Base-by-base conservation (phyloP, 2,113 vertebrate genomes). In the Vombatus ursinus region DNA sequence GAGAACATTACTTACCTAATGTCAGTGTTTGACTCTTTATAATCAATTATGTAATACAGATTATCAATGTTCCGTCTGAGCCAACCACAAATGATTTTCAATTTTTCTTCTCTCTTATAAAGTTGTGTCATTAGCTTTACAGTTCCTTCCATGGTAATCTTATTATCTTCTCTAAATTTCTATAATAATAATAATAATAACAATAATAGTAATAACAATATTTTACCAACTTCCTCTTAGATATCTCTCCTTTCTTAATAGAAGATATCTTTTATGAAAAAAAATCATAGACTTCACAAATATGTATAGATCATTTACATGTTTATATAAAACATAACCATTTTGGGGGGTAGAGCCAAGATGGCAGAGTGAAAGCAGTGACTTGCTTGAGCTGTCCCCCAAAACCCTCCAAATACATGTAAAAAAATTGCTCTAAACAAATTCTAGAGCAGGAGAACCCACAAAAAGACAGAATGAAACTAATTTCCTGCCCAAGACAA, bases 81-180 rank as follows among this genome's bases (percentile, higher is more conserved):
- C 93, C 97, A 98, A 47, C 23, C 90, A 5, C 93, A 97, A 54
- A 99, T 96, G 44, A 0, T 24, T 37, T 95, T 93, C 0, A 98
- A 90, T 19, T 97, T 98, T 25, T 96, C 53, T 44, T 98, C 98
- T 96, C 98, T 95, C 3, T 28, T 61, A 2, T 91, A 8, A 49
- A 98, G 96, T 94, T 97, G 97, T 10, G 8, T 68, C 91, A 77
- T 90, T 9, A 99, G 92, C 49, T 90, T 50, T 91, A 93, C 49
- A 68, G 98, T 96, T 31, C 68, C 92, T 0, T 97, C 84, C 95
- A 98, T 89, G 24, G 96, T 93, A 44, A 97, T 94, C 51, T 98
- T 94, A 89, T 98, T 96, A 5, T 52, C 90, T 16, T 93, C 37
- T 61, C 96, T n/a, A 97, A 98, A 97, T 54, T 98, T 84, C 68